Conservation (phyloP, 30 jellyfish, hydroid and myxozoan genomes). For the Mastigias papua region DNA sequence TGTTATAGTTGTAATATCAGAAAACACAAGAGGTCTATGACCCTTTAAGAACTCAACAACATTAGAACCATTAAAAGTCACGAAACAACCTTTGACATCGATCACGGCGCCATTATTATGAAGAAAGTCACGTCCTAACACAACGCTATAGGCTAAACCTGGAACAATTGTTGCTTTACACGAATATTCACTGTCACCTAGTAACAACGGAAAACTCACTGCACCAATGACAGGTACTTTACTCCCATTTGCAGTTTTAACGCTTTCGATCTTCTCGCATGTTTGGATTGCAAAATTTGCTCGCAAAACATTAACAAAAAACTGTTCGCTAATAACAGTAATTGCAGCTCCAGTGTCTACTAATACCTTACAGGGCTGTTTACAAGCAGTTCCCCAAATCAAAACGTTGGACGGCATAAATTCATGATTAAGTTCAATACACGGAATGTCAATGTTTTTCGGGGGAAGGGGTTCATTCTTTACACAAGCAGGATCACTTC, state of each 20-base stretch:
- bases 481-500: background rate
- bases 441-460: background rate
- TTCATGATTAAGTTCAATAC: background rate
- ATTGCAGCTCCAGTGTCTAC: conserved; percentile 21
- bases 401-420: background rate
- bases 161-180: conserved; percentile 17
- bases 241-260: conserved; percentile 5
- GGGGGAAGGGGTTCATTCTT: background rate
- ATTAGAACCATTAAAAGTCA: background rate
- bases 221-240: background rate
- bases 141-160: conserved; percentile 12
- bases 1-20: background rate
- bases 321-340: no score
- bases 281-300: background rate
- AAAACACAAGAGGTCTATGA: background rate
- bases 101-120: background rate
- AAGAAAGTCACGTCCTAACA: conserved; percentile 38
- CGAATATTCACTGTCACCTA: background rate
- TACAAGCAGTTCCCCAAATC: conserved; percentile 10
- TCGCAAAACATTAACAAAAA: no score
- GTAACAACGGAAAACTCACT: background rate
- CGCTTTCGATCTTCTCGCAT: background rate
- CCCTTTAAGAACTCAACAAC: background rate
- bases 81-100: background rate
- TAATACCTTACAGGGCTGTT: background rate